Evolutionary conservation across 2,113 vertebrate genomes (phyloP).

Genomic region (Camelus dromedarius): DNA sequence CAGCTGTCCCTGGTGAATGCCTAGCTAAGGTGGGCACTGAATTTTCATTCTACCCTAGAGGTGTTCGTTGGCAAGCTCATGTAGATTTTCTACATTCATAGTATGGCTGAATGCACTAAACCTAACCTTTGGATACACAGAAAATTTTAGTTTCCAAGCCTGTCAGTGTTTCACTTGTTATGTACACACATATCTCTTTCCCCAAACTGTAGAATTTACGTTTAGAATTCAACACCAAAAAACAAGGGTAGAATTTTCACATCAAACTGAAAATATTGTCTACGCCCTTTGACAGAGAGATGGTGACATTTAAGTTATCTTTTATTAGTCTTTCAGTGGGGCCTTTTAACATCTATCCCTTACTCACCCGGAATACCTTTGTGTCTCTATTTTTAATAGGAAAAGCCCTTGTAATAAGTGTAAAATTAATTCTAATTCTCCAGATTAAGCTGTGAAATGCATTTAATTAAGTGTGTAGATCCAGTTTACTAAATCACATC

Average conservation of each 20-base stretch:
- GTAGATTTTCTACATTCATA: not conserved
- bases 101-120: not conserved
- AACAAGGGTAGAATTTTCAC: conserved; percentile 66
- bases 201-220: conserved; percentile 68
- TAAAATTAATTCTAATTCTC: conserved; percentile 65
- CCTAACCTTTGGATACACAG: conserved; percentile 59
- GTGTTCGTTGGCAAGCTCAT: fast-evolving
- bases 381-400: not conserved
- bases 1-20: not conserved
- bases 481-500: conserved; percentile 2
- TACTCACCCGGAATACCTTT: not conserved
- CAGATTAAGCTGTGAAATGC: not conserved
- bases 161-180: conserved; percentile 69
- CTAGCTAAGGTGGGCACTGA: conserved; percentile 1
- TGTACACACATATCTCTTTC: not conserved
- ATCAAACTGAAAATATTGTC: conserved; percentile 77
- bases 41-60: not conserved
- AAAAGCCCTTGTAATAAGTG: conserved; percentile 53
- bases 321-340: conserved; percentile 73
- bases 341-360: conserved; percentile 48
- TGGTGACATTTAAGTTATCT: conserved; percentile 71
- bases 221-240: conserved; percentile 78
- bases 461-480: conserved; percentile 60
- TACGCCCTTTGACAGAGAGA: conserved; percentile 65
- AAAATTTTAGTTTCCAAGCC: conserved; percentile 66